Percentiles rank a stretch among this genome's conserved stretches.
phyloP scores from a whole-genome alignment of 2,113 vertebrate genomes.

The Barbus barbus region DNA sequence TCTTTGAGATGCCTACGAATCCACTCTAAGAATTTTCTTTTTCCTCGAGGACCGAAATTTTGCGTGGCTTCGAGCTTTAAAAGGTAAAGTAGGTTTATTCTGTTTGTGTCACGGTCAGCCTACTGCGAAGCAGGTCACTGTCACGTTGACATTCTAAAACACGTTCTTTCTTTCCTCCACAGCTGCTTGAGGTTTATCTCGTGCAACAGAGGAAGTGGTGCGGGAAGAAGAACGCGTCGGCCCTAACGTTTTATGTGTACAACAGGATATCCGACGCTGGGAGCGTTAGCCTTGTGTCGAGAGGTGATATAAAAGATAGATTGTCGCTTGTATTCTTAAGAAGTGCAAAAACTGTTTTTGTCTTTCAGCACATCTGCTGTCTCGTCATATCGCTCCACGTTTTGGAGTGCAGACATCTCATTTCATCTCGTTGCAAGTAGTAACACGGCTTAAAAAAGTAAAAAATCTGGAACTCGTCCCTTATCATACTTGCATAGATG shows the following conservation, averaged over 20 bases:
- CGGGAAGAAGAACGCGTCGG: conserved; percentile 54
- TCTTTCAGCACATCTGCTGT: neutral
- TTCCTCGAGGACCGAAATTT: conserved; percentile 14
- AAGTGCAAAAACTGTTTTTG: neutral
- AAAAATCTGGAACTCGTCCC: neutral
- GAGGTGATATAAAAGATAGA: conserved; percentile 44
- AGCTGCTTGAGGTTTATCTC: conserved; percentile 70
- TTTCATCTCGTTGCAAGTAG: neutral
- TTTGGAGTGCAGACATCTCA: neutral
- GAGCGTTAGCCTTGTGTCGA: conserved; percentile 61
- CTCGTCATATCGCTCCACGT: too few species aligned
- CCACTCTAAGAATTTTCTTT: conserved; percentile 11
- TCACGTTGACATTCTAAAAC: neutral
- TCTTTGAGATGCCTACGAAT: conserved; percentile 23
- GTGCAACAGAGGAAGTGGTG: conserved; percentile 72
- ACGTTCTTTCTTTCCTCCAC: conserved; percentile 56
- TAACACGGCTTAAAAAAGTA: conserved; percentile 13
- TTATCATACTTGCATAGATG: conserved; percentile 28
- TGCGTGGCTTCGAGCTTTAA: neutral
- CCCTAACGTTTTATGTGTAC: conserved; percentile 61
- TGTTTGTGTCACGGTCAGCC: conserved; percentile 24
- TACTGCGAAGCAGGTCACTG: neutral
- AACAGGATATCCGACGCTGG: conserved; percentile 74
- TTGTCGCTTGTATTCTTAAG: neutral
- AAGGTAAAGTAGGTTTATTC: neutral